These are phyloP conservation scores for Apteryx mantelli DNA, from an alignment of 2,113 vertebrate genomes.

Conservation along the genomic window DNA sequence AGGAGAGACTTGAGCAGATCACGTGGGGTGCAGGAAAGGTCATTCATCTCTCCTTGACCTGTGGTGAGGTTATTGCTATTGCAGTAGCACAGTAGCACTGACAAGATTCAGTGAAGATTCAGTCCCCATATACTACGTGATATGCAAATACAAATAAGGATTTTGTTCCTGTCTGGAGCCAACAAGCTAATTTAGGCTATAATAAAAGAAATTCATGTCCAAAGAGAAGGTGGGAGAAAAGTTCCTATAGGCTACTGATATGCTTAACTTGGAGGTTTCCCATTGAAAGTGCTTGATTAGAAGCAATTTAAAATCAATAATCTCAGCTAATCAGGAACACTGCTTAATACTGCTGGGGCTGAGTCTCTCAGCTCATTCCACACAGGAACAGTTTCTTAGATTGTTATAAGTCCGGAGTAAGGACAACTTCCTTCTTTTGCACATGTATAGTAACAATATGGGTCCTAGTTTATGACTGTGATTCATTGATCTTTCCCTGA, in stretches of 20 bases:
- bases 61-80: background rate
- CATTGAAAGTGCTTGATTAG: background rate
- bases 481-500: background rate
- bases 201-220: background rate
- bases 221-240: background rate
- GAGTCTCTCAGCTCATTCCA: background rate
- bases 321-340: background rate
- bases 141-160: background rate
- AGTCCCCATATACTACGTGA: background rate
- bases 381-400: background rate
- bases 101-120: background rate
- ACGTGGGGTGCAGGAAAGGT: background rate
- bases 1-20: background rate
- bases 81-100: too few species aligned
- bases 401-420: background rate
- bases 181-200: background rate
- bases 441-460: background rate
- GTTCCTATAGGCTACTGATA: background rate
- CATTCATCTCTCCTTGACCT: background rate
- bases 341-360: background rate
- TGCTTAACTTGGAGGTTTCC: background rate
- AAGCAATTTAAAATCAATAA: background rate
- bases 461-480: background rate
- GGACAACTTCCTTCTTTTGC: background rate
- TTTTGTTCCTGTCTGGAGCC: background rate